A percentile compares a stretch with the other conserved stretches of the same genome.
Evolutionary conservation across 2,888 invertebrate genomes (phyloP).

Genomic region (Acrocera orbiculus): DNA sequence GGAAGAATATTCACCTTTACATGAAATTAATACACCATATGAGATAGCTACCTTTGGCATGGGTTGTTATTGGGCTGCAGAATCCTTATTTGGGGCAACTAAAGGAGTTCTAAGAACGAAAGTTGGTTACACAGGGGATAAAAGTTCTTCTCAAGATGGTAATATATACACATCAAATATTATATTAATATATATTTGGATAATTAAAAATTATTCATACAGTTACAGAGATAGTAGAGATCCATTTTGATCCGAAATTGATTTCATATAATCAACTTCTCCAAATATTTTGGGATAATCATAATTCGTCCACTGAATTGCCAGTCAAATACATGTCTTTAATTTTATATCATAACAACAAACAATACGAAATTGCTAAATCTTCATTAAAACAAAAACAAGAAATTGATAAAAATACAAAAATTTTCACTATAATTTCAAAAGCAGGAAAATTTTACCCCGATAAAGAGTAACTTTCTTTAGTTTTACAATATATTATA

Average conservation of each 20-base stretch:
- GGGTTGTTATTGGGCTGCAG: constrained; percentile 93
- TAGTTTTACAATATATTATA: not conserved
- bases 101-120: constrained; percentile 69
- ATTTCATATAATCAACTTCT: constrained; percentile 60
- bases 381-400: constrained; percentile 33
- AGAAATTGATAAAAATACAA: constrained; percentile 32
- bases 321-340: constrained; percentile 82
- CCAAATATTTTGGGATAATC: constrained; percentile 79
- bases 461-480: constrained; percentile 68
- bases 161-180: too few species aligned
- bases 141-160: constrained; percentile 6
- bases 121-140: constrained; percentile 87
- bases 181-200: too few species aligned
- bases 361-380: constrained; percentile 62
- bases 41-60: constrained; percentile 67
- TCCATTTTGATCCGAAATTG: constrained; percentile 71
- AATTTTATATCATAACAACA: constrained; percentile 75
- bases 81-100: constrained; percentile 55
- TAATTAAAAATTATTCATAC: not conserved
- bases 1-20: too few species aligned
- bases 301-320: constrained; percentile 63
- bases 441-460: constrained; percentile 72
- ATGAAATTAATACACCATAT: constrained; percentile 20
- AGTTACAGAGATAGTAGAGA: constrained; percentile 82
- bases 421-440: constrained; percentile 50